Evolutionary conservation across 2,113 vertebrate genomes (phyloP), one percentile per base, ranked within the genome.

Genomic region (Vanacampus margaritifer): DNA sequence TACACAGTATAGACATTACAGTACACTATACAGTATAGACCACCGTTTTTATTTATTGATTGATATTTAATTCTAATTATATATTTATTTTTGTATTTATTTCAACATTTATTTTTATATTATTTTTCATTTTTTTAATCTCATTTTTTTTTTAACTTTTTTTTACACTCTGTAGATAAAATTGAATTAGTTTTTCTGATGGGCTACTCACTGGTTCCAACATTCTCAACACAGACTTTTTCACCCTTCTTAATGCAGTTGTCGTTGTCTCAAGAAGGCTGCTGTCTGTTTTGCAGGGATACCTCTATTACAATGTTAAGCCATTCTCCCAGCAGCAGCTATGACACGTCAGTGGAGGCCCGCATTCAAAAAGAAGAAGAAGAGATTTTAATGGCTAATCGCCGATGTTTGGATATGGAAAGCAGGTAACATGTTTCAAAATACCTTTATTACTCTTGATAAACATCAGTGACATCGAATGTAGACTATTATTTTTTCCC

Each of bases 291-390:
- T 35, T 71, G 19, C 79, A 99, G 97, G 88, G 97, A 99, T 80
- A 95, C 95, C 0, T 94, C 94, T 0, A 90, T 92, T 0, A 82
- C 90, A 0, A 87, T 90, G 36, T 93, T 95, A 74, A 95, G 83
- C 86, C 96, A 98, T 84, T 98, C 96, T 0, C 94, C 95, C 64
- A 94, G 92, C 81, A 92, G 93, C 81, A 99, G 97, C 91, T 99
- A 97, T 0, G 96, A 98, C 83, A 98, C 93, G 0, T 96, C 95
- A 0, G 92, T 99, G 79, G 97, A 98, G 85, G 96, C 95, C 54
- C 93, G 95, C 1, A 98, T 99, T 71, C 97, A 98, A 89, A 98
- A 98, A 78, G 97, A 99, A 70, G 97, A 99, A 57, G 97, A 99
- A 76, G 97, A 98, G 88, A 98, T 98, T 76, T 86, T 99, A 54